These are phyloP conservation scores for Pseudeuparius sepicola DNA, from an alignment of 2,888 invertebrate species.

Conservation along the genomic window DNA sequence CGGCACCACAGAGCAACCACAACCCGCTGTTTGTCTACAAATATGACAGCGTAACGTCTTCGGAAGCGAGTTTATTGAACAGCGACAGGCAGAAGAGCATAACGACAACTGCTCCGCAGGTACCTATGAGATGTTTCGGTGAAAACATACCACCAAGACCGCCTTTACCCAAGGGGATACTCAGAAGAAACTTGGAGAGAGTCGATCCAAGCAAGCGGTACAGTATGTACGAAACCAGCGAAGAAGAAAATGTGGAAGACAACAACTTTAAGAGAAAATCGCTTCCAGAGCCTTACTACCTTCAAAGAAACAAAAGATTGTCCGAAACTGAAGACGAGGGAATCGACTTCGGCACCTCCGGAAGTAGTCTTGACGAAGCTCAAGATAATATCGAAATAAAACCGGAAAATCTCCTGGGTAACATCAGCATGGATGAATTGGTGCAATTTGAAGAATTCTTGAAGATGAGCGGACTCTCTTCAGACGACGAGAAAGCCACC, in stretches of 20 bases:
- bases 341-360: slow-evolving; percentile 43
- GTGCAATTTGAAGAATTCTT: slow-evolving; percentile 61
- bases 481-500: slow-evolving; percentile 53
- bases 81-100: slow-evolving; percentile 44
- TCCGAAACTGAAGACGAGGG: slow-evolving; percentile 51
- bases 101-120: slow-evolving; percentile 40
- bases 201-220: slow-evolving; percentile 43
- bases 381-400: slow-evolving; percentile 32
- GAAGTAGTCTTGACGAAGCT: slow-evolving; percentile 51
- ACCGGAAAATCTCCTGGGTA: slow-evolving; percentile 29
- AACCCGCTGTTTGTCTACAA: slow-evolving; percentile 73
- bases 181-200: no score
- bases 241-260: slow-evolving; percentile 43
- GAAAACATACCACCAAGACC: slow-evolving; percentile 58
- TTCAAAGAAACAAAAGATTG: slow-evolving; percentile 31
- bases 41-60: slow-evolving; percentile 66
- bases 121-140: slow-evolving; percentile 61
- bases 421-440: slow-evolving; percentile 52
- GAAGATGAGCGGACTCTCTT: slow-evolving; percentile 59
- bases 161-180: slow-evolving; percentile 61
- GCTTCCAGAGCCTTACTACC: slow-evolving; percentile 63
- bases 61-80: slow-evolving; percentile 57
- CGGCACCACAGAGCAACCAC: slow-evolving; percentile 48
- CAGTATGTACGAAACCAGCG: slow-evolving; percentile 60
- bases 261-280: slow-evolving; percentile 56